Conservation (phyloP, 2,113 vertebrate species). For the Laticauda laticaudata region DNA sequence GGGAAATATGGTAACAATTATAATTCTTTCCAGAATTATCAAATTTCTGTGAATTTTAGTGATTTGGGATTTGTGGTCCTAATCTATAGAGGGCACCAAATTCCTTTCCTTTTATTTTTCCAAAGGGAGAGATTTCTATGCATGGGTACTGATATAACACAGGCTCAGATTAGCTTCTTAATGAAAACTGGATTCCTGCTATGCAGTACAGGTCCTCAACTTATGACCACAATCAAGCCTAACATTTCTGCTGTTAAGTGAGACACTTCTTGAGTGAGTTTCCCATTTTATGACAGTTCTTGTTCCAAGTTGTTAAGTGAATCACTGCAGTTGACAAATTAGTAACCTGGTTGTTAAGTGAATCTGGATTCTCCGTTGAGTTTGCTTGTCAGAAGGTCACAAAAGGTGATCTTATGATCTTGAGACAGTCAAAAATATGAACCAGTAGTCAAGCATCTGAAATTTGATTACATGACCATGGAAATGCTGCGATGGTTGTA, state of each 20-base stretch:
- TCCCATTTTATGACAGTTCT: not conserved
- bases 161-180: not conserved
- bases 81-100: not conserved
- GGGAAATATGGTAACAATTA: not conserved
- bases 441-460: not conserved
- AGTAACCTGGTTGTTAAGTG: not conserved
- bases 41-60: not conserved
- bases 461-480: not conserved
- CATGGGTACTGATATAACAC: not conserved
- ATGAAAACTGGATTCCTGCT: not conserved
- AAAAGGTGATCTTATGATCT: not conserved
- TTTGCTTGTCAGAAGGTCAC: not conserved
- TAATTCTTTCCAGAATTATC: not conserved
- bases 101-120: not conserved
- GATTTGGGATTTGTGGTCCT: not conserved
- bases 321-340: not conserved
- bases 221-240: not conserved
- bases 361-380: not conserved
- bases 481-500: no score
- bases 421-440: not conserved
- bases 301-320: not conserved
- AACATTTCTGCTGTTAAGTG: not conserved
- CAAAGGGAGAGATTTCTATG: not conserved
- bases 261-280: not conserved
- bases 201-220: not conserved